A percentile compares a stretch with the other conserved stretches of the same genome.
phyloP scores from a whole-genome alignment of 2,113 vertebrate species.

The Leuciscus idus region DNA sequence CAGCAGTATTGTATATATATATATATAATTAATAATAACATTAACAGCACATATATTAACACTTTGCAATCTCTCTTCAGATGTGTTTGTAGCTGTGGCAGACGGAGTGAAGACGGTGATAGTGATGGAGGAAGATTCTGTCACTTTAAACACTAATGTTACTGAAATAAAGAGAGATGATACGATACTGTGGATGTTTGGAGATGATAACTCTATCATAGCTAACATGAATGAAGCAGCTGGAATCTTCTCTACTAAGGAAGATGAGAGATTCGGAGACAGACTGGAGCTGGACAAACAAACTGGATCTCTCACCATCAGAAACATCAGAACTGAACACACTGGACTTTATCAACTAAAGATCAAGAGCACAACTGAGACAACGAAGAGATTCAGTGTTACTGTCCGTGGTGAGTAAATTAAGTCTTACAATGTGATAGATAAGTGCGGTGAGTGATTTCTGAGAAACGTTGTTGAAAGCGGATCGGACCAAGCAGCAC shows the following conservation, averaged over 20 bases:
- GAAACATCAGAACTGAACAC: neutral
- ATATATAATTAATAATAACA: no score
- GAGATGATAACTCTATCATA: neutral
- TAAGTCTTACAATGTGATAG: neutral
- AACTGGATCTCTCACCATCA: neutral
- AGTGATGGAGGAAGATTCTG: conserved; percentile 8
- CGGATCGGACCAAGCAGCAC: neutral
- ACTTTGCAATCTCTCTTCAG: neutral
- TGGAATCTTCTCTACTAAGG: neutral
- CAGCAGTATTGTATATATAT: no score
- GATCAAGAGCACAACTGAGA: neutral
- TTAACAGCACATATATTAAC: neutral
- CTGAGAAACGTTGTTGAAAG: neutral
- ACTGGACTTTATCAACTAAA: conserved; percentile 1
- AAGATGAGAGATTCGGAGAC: neutral
- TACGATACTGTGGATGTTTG: neutral
- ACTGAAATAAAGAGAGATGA: neutral
- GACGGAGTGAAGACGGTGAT: neutral
- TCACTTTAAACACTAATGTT: neutral
- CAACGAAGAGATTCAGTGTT: neutral
- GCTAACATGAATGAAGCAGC: neutral
- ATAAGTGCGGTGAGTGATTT: neutral
- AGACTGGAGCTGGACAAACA: neutral
- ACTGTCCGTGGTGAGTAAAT: conserved; percentile 3
- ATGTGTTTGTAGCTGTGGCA: neutral